Conservation (phyloP, 1,140 invertebrate genomes). For the Lordiphosa clarofinis region DNA sequence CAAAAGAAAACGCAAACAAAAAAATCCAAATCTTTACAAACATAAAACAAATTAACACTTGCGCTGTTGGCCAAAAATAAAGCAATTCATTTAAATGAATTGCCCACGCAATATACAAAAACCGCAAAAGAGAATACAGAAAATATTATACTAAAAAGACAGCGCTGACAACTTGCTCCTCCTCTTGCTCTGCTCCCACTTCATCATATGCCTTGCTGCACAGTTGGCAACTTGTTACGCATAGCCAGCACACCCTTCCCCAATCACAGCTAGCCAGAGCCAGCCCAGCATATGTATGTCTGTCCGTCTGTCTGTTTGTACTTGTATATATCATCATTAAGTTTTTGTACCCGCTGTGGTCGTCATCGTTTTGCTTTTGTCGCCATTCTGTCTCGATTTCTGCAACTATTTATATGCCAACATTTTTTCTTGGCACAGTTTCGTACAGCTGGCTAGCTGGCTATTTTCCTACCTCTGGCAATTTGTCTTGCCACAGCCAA, state of each 20-base stretch:
- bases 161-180: background rate
- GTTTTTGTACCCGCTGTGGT: slow-evolving; percentile 4
- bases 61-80: slow-evolving; percentile 17
- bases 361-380: background rate
- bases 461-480: no score
- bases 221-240: slow-evolving; percentile 20
- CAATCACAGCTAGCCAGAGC: no score
- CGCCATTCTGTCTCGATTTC: slow-evolving; percentile 12
- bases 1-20: background rate
- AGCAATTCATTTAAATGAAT: slow-evolving; percentile 6
- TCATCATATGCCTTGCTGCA: slow-evolving; percentile 7
- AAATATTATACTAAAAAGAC: background rate
- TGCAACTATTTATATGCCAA: background rate
- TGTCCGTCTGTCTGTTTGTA: background rate
- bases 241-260: background rate
- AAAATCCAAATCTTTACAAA: slow-evolving; percentile 1
- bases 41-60: slow-evolving; percentile 23
- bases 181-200: background rate
- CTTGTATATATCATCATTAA: slow-evolving; percentile 2
- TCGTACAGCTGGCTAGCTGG: no score
- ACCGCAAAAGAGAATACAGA: slow-evolving; percentile 11
- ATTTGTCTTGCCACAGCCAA: no score
- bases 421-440: no score
- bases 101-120: background rate
- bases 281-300: background rate